Evolutionary conservation across 2,888 invertebrate genomes (phyloP).

Genomic region (Teleiodes luculella): DNA sequence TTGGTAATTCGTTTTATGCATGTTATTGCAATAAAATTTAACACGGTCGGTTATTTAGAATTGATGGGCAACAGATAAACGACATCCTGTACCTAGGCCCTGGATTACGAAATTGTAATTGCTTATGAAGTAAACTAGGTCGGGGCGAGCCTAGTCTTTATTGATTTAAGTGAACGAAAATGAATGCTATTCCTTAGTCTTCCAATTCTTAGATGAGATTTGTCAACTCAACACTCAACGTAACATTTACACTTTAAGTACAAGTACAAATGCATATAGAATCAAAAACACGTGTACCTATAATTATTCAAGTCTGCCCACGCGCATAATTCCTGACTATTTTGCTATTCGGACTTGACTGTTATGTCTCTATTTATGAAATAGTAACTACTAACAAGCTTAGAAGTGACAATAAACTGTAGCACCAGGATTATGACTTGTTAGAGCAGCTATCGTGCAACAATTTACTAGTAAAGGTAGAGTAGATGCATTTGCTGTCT

Average conservation of each 20-base stretch:
- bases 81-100: conserved; percentile 4
- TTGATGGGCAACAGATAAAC: conserved; percentile 5
- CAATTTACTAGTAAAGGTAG: not conserved
- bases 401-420: no score
- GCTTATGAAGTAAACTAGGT: conserved; percentile 22
- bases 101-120: conserved; percentile 24
- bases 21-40: not conserved
- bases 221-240: not conserved
- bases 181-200: not conserved
- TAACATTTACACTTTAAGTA: not conserved
- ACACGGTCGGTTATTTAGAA: conserved; percentile 1
- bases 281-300: conserved; percentile 28
- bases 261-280: no score
- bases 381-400: no score
- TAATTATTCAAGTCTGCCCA: conserved; percentile 37
- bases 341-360: conserved; percentile 2
- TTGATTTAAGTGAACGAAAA: no score
- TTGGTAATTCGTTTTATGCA: conserved; percentile 2
- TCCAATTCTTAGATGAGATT: not conserved
- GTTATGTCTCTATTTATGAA: no score
- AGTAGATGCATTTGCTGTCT: not conserved
- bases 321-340: conserved; percentile 36
- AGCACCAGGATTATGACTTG: not conserved
- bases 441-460: not conserved
- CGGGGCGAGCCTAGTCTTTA: conserved; percentile 22